These are phyloP conservation scores for Cataglyphis cursor DNA, from an alignment of 2,888 invertebrate species.

Conservation along the genomic window DNA sequence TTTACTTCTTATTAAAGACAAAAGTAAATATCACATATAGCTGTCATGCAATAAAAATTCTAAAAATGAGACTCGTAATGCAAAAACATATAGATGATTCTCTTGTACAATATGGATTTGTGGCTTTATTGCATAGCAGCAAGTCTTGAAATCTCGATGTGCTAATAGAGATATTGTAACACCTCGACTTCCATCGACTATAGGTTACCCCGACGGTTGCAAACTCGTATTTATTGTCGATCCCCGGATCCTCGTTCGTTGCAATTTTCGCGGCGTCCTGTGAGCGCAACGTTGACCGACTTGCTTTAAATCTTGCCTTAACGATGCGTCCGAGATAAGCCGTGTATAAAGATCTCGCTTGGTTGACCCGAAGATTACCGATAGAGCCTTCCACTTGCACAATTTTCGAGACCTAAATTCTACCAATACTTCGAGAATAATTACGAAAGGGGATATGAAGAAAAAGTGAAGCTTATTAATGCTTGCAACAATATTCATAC, in stretches of 20 bases:
- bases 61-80: neutral
- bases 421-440: constrained; percentile 23
- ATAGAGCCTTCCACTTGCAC: constrained; percentile 38
- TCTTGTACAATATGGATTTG: constrained; percentile 41
- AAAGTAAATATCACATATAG: neutral
- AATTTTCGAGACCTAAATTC: constrained; percentile 56
- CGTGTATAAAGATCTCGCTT: constrained; percentile 46
- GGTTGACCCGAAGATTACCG: constrained; percentile 22
- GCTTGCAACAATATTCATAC: neutral
- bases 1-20: neutral
- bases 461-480: neutral
- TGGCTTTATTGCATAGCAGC: constrained; percentile 33
- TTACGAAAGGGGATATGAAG: constrained; percentile 32
- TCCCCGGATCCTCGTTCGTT: constrained; percentile 62
- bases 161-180: constrained; percentile 75
- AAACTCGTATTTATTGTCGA: constrained; percentile 65
- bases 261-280: constrained; percentile 59
- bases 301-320: constrained; percentile 79
- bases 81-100: constrained; percentile 39
- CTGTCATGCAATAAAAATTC: neutral
- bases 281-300: constrained; percentile 43
- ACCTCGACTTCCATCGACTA: constrained; percentile 69
- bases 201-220: constrained; percentile 65
- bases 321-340: constrained; percentile 65
- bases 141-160: constrained; percentile 58